These are phyloP conservation scores for Tineola bisselliella DNA, from an alignment of 2,888 invertebrate species.

Conservation along the genomic window DNA sequence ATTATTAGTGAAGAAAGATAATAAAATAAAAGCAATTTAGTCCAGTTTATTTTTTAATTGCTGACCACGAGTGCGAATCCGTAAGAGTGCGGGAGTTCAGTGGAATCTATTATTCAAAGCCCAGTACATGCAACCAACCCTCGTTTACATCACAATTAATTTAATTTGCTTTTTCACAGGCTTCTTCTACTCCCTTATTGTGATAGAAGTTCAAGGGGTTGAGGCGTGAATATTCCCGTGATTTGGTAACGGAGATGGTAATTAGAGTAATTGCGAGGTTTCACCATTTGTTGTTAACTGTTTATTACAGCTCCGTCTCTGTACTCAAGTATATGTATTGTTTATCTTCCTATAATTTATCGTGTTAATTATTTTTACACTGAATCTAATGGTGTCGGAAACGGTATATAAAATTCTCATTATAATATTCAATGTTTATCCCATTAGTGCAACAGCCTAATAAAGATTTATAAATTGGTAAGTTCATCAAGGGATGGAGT, in stretches of 20 bases:
- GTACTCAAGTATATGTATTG: conserved; percentile 22
- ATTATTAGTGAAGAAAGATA: too few relatives aligned
- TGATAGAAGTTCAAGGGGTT: conserved; percentile 40
- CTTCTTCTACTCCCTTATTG: conserved; percentile 60
- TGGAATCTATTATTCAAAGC: conserved; percentile 52
- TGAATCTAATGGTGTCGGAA: background rate
- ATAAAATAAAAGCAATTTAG: background rate
- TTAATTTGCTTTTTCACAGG: conserved; percentile 66
- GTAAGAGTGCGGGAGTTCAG: conserved; percentile 18
- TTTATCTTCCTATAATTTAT: conserved; percentile 15
- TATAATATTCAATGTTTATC: too few relatives aligned
- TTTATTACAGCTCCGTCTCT: conserved; percentile 41
- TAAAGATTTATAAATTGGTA: too few relatives aligned
- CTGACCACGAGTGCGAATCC: background rate
- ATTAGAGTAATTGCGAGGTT: conserved; percentile 61
- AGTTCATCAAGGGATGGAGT: too few relatives aligned
- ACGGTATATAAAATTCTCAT: too few relatives aligned
- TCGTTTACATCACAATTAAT: conserved; percentile 65
- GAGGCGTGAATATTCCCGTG: conserved; percentile 62
- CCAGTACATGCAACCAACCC: conserved; percentile 35
- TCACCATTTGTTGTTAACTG: conserved; percentile 57
- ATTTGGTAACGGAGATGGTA: conserved; percentile 60
- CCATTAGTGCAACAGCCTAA: too few relatives aligned
- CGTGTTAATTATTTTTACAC: background rate
- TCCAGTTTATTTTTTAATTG: background rate